phyloP scores from a whole-genome alignment of 2,888 invertebrate genomes.

The Melikaiella ostensackeni region DNA sequence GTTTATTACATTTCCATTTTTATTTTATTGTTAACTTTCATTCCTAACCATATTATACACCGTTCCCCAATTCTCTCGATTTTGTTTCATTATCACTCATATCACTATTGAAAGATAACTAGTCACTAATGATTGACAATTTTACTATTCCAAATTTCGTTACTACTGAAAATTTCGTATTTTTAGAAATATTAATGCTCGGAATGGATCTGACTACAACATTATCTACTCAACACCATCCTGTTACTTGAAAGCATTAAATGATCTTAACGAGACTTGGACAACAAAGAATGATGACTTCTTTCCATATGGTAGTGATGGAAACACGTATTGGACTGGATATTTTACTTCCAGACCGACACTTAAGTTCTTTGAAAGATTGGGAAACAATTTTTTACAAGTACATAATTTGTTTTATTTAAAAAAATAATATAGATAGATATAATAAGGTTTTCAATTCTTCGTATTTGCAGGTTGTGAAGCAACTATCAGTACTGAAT shows the following conservation, averaged over 20 bases:
- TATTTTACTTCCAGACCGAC: slow-evolving; percentile 89
- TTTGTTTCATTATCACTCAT: too few species aligned
- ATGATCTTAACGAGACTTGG: slow-evolving; percentile 83
- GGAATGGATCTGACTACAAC: slow-evolving; percentile 84
- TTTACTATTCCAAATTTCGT: background rate
- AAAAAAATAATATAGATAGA: background rate
- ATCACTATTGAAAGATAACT: too few species aligned
- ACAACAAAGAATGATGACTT: slow-evolving; percentile 89
- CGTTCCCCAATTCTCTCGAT: too few species aligned
- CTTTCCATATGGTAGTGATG: slow-evolving; percentile 91
- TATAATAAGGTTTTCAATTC: slow-evolving; percentile 17
- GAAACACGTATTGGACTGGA: slow-evolving; percentile 94
- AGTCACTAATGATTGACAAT: background rate
- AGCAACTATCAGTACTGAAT: slow-evolving; percentile 82
- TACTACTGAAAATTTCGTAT: slow-evolving; percentile 1
- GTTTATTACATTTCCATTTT: too few species aligned
- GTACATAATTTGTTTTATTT: slow-evolving; percentile 72
- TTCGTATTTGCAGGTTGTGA: slow-evolving; percentile 80
- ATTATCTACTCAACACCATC: slow-evolving; percentile 90
- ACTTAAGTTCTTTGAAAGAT: slow-evolving; percentile 85
- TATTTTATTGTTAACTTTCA: too few species aligned
- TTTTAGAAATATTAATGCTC: slow-evolving; percentile 82
- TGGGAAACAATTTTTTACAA: slow-evolving; percentile 85
- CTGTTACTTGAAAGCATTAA: slow-evolving; percentile 87
- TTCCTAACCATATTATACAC: too few species aligned